Base-by-base conservation (phyloP, 2,888 invertebrate species). In the Lepetodrilus schrolli region DNA sequence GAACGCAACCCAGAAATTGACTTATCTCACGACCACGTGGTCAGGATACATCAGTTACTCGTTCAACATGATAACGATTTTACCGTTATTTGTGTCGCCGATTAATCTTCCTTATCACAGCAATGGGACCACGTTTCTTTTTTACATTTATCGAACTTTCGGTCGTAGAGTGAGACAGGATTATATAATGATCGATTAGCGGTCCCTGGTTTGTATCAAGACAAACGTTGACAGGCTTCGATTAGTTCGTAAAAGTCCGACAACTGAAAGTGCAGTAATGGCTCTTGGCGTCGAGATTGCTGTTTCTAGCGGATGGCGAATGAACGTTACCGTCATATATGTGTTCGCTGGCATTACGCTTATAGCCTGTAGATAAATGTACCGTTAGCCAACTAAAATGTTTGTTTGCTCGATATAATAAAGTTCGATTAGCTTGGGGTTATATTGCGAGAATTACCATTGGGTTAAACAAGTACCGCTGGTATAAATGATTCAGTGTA, bases 161-260 rank as follows among this genome's bases (percentile, higher is more conserved):
- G 34, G 58, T 17, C 17, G 26, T 30, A 58, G 58, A 23, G 13
- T 23, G 58, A 58, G 30, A 30, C 26, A 58, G 34, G 34, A 58
- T 58, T 58, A 58, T 58, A 58, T 58, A 58, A 58, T 30, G 58
- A 58, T 58, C 58, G 58, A 58, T 58, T 58, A 30, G 58, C 34
- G 26, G 13, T 58, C 30, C 58, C 58, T 58, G 58, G 58, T 58
- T 58, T 58, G 58, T 58, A 30, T 58, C 58, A 58, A 17, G 34
- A 10, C 58, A 26, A 58, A 58, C 58, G 58, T 23, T 58, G 58
- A 58, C 58, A 58, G 34, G 8, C 58, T 30, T 58, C 58, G 58
- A 58, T 58, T 58, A 30, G 58, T 58, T 30, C 30, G 17, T 17
- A 43, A 43, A 43, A 43, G 43, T 43, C 43, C 43, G 43, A 43